Evolutionary conservation across 2,888 invertebrate species (phyloP).

Genomic region (Polydesmus complanatus): DNA sequence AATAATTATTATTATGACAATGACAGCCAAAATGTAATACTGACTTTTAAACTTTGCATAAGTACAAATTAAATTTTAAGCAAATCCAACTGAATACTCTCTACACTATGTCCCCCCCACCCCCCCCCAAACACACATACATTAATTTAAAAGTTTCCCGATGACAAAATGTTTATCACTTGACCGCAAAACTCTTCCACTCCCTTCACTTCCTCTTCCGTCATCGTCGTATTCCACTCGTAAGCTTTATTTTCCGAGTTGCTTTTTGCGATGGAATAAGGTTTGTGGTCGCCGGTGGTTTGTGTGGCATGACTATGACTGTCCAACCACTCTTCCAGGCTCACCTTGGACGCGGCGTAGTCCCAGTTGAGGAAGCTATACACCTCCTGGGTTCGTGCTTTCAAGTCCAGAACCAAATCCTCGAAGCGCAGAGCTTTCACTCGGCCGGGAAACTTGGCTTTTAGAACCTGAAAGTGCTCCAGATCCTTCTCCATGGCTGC

Average conservation of each 20-base stretch:
- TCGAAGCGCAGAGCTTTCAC: conserved; percentile 74
- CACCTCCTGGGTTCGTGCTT: neutral
- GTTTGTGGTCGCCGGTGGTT: conserved; percentile 40
- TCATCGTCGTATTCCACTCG: conserved; percentile 63
- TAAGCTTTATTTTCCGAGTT: conserved; percentile 75
- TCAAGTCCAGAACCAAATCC: conserved; percentile 40
- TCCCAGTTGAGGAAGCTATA: neutral
- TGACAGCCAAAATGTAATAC: too few species aligned
- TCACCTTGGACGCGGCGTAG: neutral
- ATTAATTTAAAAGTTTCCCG: too few species aligned
- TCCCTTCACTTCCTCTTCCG: conserved; percentile 1
- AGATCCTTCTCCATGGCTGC: conserved; percentile 27
- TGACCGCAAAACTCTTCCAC: conserved; percentile 4
- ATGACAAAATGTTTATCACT: too few species aligned
- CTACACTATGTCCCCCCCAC: too few species aligned
- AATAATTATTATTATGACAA: too few species aligned
- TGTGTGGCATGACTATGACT: conserved; percentile 10
- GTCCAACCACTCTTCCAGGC: conserved; percentile 4
- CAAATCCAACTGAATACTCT: too few species aligned
- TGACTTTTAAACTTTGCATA: too few species aligned
- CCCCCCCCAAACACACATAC: too few species aligned
- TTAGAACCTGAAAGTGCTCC: conserved; percentile 48
- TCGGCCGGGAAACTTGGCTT: conserved; percentile 51
- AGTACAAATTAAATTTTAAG: too few species aligned
- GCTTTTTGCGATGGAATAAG: conserved; percentile 71